phyloP scores from a whole-genome alignment of 2,113 vertebrate genomes.

The Passer montanus region DNA sequence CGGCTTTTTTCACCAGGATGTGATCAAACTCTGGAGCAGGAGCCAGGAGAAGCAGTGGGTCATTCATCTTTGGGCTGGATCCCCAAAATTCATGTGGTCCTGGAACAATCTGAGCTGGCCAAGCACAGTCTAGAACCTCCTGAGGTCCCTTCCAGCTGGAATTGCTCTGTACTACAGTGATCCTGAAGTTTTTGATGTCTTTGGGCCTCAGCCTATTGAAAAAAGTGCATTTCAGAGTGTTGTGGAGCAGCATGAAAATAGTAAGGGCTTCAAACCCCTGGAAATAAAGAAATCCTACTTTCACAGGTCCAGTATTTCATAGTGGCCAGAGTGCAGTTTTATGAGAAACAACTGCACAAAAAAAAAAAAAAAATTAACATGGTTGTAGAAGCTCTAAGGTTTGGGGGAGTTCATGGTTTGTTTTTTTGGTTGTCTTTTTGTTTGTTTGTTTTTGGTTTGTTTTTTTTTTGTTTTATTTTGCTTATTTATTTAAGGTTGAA shows the following conservation, averaged over 20 bases:
- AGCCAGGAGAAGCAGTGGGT: neutral
- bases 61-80: neutral
- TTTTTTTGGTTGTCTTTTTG: too few species aligned
- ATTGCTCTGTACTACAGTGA: neutral
- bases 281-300: neutral
- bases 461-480: neutral
- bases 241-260: neutral
- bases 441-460: too few species aligned
- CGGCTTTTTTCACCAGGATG: fast-evolving
- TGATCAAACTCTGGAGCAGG: neutral
- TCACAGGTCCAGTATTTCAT: neutral
- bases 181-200: neutral
- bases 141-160: neutral
- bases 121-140: neutral
- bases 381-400: neutral
- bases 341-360: neutral
- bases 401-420: neutral
- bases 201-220: neutral
- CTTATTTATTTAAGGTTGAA: neutral
- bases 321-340: neutral
- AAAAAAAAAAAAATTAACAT: neutral
- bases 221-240: neutral
- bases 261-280: neutral
- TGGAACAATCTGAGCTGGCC: neutral
- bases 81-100: neutral